phyloP scores from a whole-genome alignment of 2,113 vertebrate genomes.

The Setophaga coronata region DNA sequence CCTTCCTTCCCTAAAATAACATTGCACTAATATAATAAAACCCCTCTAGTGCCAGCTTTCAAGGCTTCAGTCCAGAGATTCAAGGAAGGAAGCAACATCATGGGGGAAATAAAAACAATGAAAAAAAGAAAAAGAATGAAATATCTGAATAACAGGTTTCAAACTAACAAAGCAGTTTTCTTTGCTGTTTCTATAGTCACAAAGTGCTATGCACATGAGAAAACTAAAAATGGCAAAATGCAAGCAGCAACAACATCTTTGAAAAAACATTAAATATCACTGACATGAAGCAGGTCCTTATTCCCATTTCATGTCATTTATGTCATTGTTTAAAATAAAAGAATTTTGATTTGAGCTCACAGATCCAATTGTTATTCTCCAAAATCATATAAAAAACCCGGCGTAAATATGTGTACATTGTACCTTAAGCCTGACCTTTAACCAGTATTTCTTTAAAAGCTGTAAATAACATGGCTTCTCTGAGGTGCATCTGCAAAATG shows the following conservation, averaged over 20 bases:
- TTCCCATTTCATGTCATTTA: neutral
- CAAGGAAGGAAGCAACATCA: neutral
- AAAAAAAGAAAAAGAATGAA: rapidly evolving
- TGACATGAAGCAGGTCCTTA: neutral
- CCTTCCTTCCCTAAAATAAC: neutral
- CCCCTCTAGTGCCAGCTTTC: neutral
- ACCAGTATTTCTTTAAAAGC: neutral
- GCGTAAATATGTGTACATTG: neutral
- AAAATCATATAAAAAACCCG: neutral
- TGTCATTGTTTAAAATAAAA: neutral
- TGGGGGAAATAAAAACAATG: rapidly evolving
- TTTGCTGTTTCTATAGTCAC: neutral
- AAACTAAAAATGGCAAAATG: slow-evolving; percentile 20
- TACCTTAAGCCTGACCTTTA: neutral
- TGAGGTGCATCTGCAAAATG: neutral
- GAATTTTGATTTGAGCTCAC: neutral
- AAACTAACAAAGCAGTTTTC: neutral
- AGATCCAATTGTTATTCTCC: neutral
- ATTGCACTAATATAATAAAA: neutral
- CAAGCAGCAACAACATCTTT: neutral
- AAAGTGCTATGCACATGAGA: neutral
- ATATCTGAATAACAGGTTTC: neutral
- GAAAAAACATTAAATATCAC: slow-evolving; percentile 13
- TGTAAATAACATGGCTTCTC: neutral
- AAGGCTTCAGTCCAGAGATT: neutral